These are phyloP conservation scores for Amblyjoppa fuscipennis DNA, from an alignment of 2,888 invertebrate species.

Conservation along the genomic window DNA sequence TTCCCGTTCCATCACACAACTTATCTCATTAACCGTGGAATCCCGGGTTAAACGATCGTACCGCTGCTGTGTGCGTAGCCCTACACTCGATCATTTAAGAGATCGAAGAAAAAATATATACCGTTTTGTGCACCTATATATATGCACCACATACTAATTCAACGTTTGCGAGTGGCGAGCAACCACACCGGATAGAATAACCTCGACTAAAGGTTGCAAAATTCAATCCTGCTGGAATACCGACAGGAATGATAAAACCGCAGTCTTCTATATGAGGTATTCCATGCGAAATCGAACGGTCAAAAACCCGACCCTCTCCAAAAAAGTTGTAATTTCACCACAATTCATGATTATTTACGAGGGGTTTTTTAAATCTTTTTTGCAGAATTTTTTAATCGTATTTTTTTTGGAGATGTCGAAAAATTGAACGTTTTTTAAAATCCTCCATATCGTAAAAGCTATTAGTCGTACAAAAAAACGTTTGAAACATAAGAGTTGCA, in stretches of 20 bases:
- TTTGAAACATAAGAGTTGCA: too few relatives aligned
- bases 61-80: constrained; percentile 16
- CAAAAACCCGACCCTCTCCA: too few relatives aligned
- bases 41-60: constrained; percentile 60
- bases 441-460: too few relatives aligned
- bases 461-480: too few relatives aligned
- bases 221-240: constrained; percentile 53
- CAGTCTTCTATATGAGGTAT: constrained; percentile 29
- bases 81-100: constrained; percentile 51
- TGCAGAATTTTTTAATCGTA: too few relatives aligned
- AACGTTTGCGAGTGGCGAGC: constrained; percentile 36
- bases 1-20: constrained; percentile 62
- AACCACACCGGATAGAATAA: constrained; percentile 48
- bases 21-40: constrained; percentile 68
- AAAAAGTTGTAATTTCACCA: too few relatives aligned
- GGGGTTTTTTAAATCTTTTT: too few relatives aligned
- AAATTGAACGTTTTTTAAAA: too few relatives aligned
- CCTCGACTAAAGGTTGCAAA: constrained; percentile 61
- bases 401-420: too few relatives aligned
- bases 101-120: constrained; percentile 38
- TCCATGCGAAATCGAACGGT: too few relatives aligned
- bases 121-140: background rate
- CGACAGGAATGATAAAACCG: constrained; percentile 60
- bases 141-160: background rate
- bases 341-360: too few relatives aligned